Evolutionary conservation across 1,140 invertebrate genomes (phyloP), one percentile per base, ranked within the genome.

Genomic region (Venturia canescens): DNA sequence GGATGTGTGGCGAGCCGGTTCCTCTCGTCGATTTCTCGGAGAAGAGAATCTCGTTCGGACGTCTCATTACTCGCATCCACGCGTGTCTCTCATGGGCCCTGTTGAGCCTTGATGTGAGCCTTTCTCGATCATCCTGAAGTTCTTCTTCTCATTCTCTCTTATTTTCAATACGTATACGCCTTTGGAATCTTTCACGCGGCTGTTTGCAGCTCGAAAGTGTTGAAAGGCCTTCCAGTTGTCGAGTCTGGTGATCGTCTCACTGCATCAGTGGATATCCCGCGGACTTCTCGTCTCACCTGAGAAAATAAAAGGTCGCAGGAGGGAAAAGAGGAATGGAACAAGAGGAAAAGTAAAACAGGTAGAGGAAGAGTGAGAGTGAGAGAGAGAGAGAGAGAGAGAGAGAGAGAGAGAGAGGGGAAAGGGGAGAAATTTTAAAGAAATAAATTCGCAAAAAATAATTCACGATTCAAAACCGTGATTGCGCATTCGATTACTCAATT

Each of bases 121-220:
- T 11, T 44, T 44, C 38, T 44, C 38, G 38, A 44, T 44, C 38
- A 44, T 44, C 38, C 38, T 9, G 38, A 44, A 11, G 26, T 38
- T 79, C 76, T 60, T 71, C 57, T 80, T 70, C 63, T 70, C 77
- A 18, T 53, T 57, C 44, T 71, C 57, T 77, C 26, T 16, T 44
- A 15, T 1, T 11, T 11, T 44, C 38, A 13, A 44, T 44, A 44
- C 38, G 38, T 44, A 44, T 44, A 80, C 74, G 81, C 80, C 79
- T 63, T 79, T 76, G n/a, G 79, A 50, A 63, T 83, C 78, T 83
- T 79, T 80, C 75, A 79, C 60, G 77, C 78, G 78, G 48, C 23
- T 57, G 53, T n/a, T 29, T n/a, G 48, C 38, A 29, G 29, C 34
- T 63, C 38, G 31, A 31, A 57, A 77, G 75, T 77, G 75, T 77